Percentiles rank a stretch among this genome's conserved stretches.
Conservation (phyloP, 2,888 invertebrate genomes). For the Sericinus montela region DNA sequence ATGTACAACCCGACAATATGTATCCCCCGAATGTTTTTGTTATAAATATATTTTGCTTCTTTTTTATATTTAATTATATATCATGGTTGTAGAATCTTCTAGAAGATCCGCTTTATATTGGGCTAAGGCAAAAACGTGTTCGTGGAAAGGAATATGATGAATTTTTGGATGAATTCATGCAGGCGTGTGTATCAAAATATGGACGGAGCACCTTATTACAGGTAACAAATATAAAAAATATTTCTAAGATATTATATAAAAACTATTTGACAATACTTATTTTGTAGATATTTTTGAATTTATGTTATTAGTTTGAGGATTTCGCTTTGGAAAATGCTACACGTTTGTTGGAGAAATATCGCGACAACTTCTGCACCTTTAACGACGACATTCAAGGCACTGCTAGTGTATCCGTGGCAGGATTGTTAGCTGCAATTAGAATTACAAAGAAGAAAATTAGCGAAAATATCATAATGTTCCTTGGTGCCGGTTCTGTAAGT, state of each 20-base stretch:
- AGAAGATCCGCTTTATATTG: slow-evolving; percentile 96
- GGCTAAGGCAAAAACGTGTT: slow-evolving; percentile 89
- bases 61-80: no score
- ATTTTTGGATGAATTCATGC: slow-evolving; percentile 97
- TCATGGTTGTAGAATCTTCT: slow-evolving; percentile 86
- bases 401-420: slow-evolving; percentile 94
- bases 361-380: slow-evolving; percentile 93
- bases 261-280: no score
- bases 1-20: no score
- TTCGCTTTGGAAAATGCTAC: slow-evolving; percentile 97
- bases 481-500: slow-evolving; percentile 87
- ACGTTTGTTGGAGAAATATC: slow-evolving; percentile 91
- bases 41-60: no score
- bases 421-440: slow-evolving; percentile 85
- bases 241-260: no score
- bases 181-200: slow-evolving; percentile 90
- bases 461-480: slow-evolving; percentile 91
- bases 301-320: slow-evolving; percentile 91
- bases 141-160: slow-evolving; percentile 92
- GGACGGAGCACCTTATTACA: slow-evolving; percentile 90
- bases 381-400: slow-evolving; percentile 99
- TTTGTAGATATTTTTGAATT: no score
- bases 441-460: slow-evolving; percentile 86
- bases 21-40: no score
- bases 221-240: slow-evolving; percentile 42